Evolutionary conservation across 2,888 invertebrate species (phyloP).

Genomic region (Cheilosia vulpina): DNA sequence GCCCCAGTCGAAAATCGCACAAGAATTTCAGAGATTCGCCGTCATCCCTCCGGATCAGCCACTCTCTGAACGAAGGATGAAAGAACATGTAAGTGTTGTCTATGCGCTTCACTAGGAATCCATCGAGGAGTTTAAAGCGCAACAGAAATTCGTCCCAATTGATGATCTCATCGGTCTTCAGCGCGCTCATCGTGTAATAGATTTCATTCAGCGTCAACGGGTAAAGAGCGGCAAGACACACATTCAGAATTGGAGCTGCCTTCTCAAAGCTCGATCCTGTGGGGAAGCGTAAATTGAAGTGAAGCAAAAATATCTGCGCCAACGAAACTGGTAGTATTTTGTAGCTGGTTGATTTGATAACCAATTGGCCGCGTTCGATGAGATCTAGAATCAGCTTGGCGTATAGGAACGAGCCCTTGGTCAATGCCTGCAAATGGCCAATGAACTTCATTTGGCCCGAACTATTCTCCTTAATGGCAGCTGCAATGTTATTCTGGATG

Average conservation of each 20-base stretch:
- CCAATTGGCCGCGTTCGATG: conserved; percentile 95
- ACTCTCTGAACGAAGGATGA: conserved; percentile 98
- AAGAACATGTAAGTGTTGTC: conserved; percentile 99
- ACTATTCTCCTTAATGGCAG: conserved; percentile 83
- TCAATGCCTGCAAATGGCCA: conserved; percentile 91
- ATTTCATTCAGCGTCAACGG: conserved; percentile 96
- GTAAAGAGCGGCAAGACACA: conserved; percentile 95
- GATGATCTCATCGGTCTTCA: conserved; percentile 90
- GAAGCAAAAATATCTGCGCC: conserved; percentile 94
- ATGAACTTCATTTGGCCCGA: conserved; percentile 91
- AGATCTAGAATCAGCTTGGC: conserved; percentile 96
- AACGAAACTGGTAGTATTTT: conserved; percentile 95
- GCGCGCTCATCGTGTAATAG: conserved; percentile 95
- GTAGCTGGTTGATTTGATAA: conserved; percentile 96
- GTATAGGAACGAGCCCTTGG: conserved; percentile 96
- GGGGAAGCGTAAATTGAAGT: conserved; percentile 96
- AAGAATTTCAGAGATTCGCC: conserved; percentile 95
- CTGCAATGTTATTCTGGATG: conserved; percentile 92
- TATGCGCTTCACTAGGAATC: conserved; percentile 94
- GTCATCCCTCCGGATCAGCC: conserved; percentile 93
- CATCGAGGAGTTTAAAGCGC: conserved; percentile 92
- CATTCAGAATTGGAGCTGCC: conserved; percentile 93
- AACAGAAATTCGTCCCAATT: conserved; percentile 96
- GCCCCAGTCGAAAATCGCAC: conserved; percentile 96
- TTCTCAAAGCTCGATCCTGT: conserved; percentile 95